Conservation (phyloP, 1,140 invertebrate species). For the Plodia interpunctella region DNA sequence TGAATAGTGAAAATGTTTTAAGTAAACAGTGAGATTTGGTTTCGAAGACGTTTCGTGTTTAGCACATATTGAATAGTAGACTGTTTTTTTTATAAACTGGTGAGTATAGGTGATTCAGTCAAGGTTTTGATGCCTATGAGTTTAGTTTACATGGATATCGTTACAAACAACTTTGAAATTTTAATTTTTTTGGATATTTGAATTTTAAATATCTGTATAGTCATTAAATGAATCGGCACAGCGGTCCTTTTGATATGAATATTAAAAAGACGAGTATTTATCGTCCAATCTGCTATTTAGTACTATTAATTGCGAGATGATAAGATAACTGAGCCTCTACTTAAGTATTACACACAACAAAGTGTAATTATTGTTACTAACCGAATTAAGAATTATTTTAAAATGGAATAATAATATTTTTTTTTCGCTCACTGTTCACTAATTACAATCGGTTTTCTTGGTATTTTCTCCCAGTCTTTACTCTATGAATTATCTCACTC, state of each 20-base stretch:
- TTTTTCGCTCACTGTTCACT: too few species aligned
- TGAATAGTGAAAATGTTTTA: neutral
- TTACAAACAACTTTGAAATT: too few species aligned
- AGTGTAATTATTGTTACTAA: neutral
- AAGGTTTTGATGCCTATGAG: neutral
- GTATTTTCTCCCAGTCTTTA: too few species aligned
- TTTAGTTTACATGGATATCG: too few species aligned
- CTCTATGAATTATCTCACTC: too few species aligned
- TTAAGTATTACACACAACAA: neutral
- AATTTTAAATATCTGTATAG: too few species aligned
- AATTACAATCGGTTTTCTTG: too few species aligned
- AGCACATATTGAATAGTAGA: neutral
- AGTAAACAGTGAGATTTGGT: constrained; percentile 5
- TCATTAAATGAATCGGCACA: neutral
- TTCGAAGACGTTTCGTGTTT: constrained; percentile 3
- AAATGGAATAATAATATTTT: too few species aligned
- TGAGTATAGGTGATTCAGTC: neutral
- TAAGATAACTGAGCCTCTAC: neutral
- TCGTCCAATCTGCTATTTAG: neutral
- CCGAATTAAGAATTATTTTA: too few species aligned
- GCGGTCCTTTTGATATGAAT: neutral
- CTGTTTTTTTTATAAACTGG: neutral
- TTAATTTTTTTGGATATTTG: too few species aligned
- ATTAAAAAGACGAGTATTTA: neutral
- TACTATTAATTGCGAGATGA: neutral